Base-by-base conservation (phyloP, 2,888 invertebrate species). In the Synanthedon formicaeformis region DNA sequence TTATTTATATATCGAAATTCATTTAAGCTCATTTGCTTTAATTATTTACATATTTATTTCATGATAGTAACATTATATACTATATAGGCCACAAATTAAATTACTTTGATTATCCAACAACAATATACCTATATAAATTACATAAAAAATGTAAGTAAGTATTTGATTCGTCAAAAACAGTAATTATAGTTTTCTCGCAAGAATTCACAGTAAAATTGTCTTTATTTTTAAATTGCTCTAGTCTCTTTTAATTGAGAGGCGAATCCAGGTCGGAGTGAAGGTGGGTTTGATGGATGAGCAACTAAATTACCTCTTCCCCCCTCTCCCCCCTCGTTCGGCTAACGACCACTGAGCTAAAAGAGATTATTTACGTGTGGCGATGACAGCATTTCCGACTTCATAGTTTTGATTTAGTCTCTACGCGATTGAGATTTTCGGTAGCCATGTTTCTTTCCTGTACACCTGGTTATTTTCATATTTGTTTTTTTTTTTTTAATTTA, bases 341-440 rank as follows among this genome's bases (percentile, higher is more conserved):
- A 81, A 81, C 79, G 81, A 81, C 73, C 68, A 60, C 64, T 69
- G 73, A 51, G 75, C 70, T 71, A 72, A 74, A 76, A 77, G 78
- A 67, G 73, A 81, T 80, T 81, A 84, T 83, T 83, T 82, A 83
- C 79, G 75, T 56, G 63, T 59, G 53, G 69, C 63, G 84, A 74
- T 76, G 85, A 85, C 84, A 85, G 75, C 73, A 66, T 71, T 83
- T 85, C 84, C 85, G 81, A 77, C 75, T 72, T 70, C 58, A 56
- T 58, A 52, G 49, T 51, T 68, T 66, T 75, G 75, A 78, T 78
- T 77, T 71, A 72, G 69, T 59, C 56, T 58, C 61, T 62, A 45
- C 64, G 54, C 60, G 67, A 78, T 75, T 73, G 69, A 73, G 67
- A 70, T 66, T 71, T 45, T 45, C 45, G 68, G 60, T 64, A 64